Evolutionary conservation across 2,797 vertebrate genomes (phyloP), one percentile per base, ranked within the genome.

Genomic region (Sebastiscus tertius): DNA sequence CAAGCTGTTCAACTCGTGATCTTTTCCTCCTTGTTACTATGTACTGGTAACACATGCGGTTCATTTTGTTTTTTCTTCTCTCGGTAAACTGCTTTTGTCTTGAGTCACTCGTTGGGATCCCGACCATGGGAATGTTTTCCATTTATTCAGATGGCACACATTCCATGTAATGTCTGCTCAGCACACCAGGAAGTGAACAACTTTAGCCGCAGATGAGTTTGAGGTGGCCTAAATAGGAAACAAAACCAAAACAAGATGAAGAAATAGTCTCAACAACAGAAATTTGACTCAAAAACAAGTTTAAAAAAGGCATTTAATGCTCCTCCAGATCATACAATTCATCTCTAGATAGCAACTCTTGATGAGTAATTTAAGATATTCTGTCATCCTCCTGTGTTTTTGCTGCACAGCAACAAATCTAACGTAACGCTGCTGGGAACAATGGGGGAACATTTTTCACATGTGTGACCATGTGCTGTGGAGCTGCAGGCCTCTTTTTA

Each of bases 91-190:
- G 24, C 58, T 85, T 85, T 89, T 77, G 72, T 87, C 54, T 82
- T 89, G 89, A 92, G 80, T 91, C 85, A 88, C 76, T 13, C 16
- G 6, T 69, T 42, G 52, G 58, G 83, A 88, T 80, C 79, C 75
- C 65, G 7, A 80, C 65, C 82, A 88, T 90, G 86, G 73, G 87
- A 92, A 92, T 87, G 74, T 91, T 94, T 94, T 91, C 85, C 88
- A 86, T 93, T 91, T 88, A 82, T 83, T 94, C 93, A 93, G 81
- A 91, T 93, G 91, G 92, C 82, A 72, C 42, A 83, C 88, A 89
- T 92, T 92, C 89, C 85, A 80, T 73, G 81, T 92, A 83, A 81
- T 87, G 89, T 80, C 90, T 84, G 87, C 80, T 85, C 80, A 74
- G 77, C 31, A 49, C 81, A 91, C 69, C 79, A 87, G 86, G 88